phyloP scores from a whole-genome alignment of 2,797 vertebrate species.

The Gallinago solitaria region DNA sequence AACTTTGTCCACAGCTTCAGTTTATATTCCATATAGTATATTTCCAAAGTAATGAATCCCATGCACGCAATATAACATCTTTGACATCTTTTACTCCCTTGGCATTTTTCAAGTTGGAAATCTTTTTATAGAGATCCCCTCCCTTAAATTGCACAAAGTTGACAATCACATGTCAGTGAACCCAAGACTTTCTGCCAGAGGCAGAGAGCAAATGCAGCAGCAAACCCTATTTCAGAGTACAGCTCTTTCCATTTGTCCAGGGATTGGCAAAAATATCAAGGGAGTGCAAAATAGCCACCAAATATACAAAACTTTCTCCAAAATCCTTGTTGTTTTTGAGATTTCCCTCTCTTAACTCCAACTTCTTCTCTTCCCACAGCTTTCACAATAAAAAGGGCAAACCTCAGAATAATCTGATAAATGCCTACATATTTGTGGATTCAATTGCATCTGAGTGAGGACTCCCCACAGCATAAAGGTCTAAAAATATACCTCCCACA shows the following conservation, averaged over 20 bases:
- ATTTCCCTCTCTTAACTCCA: neutral
- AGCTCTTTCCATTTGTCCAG: neutral
- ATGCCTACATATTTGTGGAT: neutral
- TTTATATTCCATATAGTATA: neutral
- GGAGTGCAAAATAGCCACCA: neutral
- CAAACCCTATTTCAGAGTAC: neutral
- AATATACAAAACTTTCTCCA: neutral
- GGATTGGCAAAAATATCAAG: neutral
- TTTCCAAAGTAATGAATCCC: neutral
- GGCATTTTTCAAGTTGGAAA: slow-evolving; percentile 1
- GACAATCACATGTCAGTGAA: neutral
- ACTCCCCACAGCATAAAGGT: neutral
- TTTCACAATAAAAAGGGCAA: neutral
- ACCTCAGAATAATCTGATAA: neutral
- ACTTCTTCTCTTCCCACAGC: neutral
- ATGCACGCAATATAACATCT: neutral
- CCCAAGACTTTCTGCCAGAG: neutral
- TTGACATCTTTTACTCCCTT: neutral
- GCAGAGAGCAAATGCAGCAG: neutral
- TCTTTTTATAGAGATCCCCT: neutral
- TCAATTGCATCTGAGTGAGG: neutral
- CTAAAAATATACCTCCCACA: neutral
- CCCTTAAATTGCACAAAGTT: neutral
- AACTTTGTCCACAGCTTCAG: neutral
- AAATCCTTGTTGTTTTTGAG: neutral